These are phyloP conservation scores for Mesorhabditis sp. DNA, from an alignment of 2,888 invertebrate genomes.

Conservation along the genomic window DNA sequence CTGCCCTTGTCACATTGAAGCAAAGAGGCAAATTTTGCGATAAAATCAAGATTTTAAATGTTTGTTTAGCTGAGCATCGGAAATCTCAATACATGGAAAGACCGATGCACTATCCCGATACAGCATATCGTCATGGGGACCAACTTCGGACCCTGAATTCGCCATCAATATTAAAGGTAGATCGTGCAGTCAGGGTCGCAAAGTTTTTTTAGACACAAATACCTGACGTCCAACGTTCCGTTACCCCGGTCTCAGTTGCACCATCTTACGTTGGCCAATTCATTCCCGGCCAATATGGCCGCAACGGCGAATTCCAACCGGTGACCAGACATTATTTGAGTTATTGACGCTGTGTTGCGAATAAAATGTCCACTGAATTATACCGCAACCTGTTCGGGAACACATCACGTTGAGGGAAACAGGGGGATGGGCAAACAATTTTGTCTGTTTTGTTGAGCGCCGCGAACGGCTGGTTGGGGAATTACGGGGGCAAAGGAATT, in stretches of 20 bases:
- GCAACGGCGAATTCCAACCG: slow-evolving; percentile 29
- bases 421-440: no score
- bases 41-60: no score
- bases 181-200: no score
- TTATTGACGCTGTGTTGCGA: slow-evolving; percentile 18
- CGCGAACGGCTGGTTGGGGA: no score
- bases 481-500: no score
- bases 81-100: not conserved
- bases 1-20: not conserved
- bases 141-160: not conserved
- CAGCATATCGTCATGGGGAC: not conserved
- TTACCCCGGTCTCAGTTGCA: slow-evolving; percentile 12
- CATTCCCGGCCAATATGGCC: slow-evolving; percentile 25
- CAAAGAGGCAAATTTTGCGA: no score
- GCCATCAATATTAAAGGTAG: not conserved
- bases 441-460: no score
- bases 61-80: not conserved
- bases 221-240: not conserved
- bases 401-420: no score
- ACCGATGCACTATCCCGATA: not conserved
- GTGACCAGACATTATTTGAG: slow-evolving; percentile 39
- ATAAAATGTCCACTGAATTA: no score
- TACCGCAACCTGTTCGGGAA: no score
- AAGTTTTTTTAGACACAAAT: no score
- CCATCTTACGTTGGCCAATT: slow-evolving; percentile 16